A percentile compares a stretch with the other conserved stretches of the same genome.
These are phyloP conservation scores for Cinclus cinclus DNA, from an alignment of 2,113 vertebrate genomes.

Conservation along the genomic window DNA sequence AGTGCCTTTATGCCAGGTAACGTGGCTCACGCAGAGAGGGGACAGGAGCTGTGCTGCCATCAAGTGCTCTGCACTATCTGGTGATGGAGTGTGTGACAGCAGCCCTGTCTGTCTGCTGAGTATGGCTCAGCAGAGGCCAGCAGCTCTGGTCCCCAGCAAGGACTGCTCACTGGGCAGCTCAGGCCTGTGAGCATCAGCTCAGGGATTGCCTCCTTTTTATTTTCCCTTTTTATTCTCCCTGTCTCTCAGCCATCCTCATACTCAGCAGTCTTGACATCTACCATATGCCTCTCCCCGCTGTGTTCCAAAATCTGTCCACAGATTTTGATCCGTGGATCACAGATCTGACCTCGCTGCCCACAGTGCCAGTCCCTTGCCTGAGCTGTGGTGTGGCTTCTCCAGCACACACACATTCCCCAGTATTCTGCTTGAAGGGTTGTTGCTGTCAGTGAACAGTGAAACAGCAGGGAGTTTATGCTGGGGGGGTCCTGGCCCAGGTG, in stretches of 20 bases:
- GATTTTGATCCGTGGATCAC: too few relatives aligned
- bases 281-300: accelerated
- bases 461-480: not conserved
- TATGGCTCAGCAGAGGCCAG: not conserved
- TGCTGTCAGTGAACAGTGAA: not conserved
- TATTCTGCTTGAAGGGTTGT: not conserved
- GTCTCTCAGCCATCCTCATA: not conserved
- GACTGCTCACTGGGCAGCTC: too few relatives aligned
- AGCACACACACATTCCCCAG: not conserved
- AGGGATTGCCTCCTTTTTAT: not conserved
- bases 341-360: accelerated
- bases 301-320: not conserved
- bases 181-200: too few relatives aligned
- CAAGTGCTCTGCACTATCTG: not conserved
- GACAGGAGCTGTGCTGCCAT: not conserved
- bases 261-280: not conserved
- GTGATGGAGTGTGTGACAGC: accelerated
- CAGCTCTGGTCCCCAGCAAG: not conserved
- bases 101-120: not conserved
- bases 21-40: accelerated
- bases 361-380: not conserved
- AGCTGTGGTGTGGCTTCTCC: not conserved
- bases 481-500: not conserved
- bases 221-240: too few relatives aligned
- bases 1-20: constrained; percentile 97